Percentiles rank a stretch among this genome's conserved stretches.
These are phyloP conservation scores for Ibidorhyncha struthersii DNA, from an alignment of 2,113 vertebrate species.

Conservation along the genomic window DNA sequence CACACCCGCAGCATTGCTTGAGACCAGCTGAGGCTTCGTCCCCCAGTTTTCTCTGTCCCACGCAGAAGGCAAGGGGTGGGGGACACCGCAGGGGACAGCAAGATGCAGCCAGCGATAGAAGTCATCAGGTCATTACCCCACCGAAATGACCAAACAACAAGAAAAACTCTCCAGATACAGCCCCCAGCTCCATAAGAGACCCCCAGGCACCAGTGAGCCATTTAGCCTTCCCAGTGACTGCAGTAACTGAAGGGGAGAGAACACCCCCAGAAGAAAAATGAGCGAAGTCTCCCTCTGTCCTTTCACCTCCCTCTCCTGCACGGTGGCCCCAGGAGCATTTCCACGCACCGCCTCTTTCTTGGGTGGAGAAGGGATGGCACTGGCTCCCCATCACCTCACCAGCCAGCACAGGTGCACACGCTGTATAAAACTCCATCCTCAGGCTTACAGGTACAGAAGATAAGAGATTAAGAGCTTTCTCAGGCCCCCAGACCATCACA, in stretches of 20 bases:
- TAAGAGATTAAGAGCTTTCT: neutral
- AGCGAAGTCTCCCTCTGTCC: neutral
- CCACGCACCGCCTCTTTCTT: neutral
- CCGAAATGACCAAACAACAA: neutral
- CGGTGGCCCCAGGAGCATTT: neutral
- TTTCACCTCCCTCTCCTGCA: neutral
- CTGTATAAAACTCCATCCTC: neutral
- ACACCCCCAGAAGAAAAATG: neutral
- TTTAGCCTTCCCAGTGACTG: neutral
- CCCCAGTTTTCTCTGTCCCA: neutral
- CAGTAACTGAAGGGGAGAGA: neutral
- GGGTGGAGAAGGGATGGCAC: neutral
- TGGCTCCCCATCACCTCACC: neutral
- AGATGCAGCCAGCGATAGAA: neutral
- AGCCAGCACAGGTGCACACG: neutral
- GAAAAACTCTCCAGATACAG: neutral
- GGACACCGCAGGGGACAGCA: neutral
- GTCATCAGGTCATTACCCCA: neutral
- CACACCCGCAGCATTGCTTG: accelerated
- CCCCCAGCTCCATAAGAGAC: neutral
- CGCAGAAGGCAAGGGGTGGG: neutral
- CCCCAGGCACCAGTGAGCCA: neutral
- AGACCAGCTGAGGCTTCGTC: neutral
- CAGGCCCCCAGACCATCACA: neutral
- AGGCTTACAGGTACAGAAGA: neutral